phyloP scores from a whole-genome alignment of 2,888 invertebrate species.

The Incurvaria masculella region DNA sequence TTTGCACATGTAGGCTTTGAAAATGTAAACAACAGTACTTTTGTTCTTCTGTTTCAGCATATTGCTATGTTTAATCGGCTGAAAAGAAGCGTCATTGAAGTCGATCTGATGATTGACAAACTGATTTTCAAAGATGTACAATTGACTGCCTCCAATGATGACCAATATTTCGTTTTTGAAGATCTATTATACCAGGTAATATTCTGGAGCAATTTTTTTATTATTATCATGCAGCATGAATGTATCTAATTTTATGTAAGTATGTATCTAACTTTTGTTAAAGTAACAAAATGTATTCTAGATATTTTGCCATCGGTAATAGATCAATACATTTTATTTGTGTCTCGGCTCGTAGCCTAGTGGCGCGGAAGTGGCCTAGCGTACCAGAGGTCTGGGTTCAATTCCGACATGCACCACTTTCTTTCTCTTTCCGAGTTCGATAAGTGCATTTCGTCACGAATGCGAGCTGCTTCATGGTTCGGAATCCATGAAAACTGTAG shows the following conservation, averaged over 20 bases:
- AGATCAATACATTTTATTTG: background rate
- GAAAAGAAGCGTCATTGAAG: constrained; percentile 78
- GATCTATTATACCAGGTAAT: constrained; percentile 88
- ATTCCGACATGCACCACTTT: no score
- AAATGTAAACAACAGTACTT: no score
- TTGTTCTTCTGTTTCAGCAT: constrained; percentile 53
- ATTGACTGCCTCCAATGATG: constrained; percentile 94
- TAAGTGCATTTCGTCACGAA: no score
- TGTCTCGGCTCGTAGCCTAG: no score
- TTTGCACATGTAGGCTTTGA: no score
- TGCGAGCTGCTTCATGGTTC: no score
- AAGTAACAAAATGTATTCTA: no score
- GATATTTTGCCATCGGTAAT: background rate
- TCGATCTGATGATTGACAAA: constrained; percentile 91
- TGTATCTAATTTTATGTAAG: no score
- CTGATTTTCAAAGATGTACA: constrained; percentile 95
- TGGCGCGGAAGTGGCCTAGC: no score
- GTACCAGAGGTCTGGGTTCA: background rate
- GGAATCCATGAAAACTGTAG: no score
- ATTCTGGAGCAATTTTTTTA: background rate
- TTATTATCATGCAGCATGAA: background rate
- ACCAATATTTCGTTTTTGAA: constrained; percentile 97
- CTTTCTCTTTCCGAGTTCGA: no score
- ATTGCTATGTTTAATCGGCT: constrained; percentile 73
- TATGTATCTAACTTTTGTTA: no score